A percentile compares a stretch with the other conserved stretches of the same genome.
These are phyloP conservation scores for Megalops cyprinoides DNA, from an alignment of 2,797 vertebrate genomes.

Conservation along the genomic window DNA sequence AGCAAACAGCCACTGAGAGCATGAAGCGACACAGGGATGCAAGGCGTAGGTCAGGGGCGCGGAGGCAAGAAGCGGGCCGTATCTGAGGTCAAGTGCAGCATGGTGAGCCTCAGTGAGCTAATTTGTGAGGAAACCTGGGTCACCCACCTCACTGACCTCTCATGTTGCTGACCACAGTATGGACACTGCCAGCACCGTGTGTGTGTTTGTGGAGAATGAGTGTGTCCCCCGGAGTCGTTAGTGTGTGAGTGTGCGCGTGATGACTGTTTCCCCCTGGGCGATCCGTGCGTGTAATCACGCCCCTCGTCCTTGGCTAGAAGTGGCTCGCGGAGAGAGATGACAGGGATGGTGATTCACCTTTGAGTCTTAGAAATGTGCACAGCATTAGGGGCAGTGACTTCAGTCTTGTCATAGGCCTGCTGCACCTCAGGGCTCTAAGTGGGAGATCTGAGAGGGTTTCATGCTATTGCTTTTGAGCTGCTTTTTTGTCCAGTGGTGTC, in stretches of 20 bases:
- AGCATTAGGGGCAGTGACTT: not conserved
- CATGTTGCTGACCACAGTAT: not conserved
- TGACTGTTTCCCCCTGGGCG: constrained; percentile 29
- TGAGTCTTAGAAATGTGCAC: constrained; percentile 6
- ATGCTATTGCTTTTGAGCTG: not conserved
- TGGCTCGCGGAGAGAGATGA: constrained; percentile 30
- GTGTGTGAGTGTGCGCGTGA: constrained; percentile 12
- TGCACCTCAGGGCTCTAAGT: not conserved
- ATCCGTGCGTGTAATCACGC: constrained; percentile 6
- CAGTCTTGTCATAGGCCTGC: not conserved
- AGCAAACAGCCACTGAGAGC: not conserved
- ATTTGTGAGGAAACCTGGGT: not conserved
- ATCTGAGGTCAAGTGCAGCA: not conserved
- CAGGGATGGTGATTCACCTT: constrained; percentile 34
- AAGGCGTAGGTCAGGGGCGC: not conserved
- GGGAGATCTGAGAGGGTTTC: not conserved
- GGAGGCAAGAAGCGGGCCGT: too few species aligned
- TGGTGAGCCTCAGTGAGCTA: not conserved
- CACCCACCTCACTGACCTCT: not conserved
- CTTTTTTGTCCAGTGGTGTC: not conserved
- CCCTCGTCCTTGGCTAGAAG: constrained; percentile 34
- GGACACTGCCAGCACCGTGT: constrained; percentile 34
- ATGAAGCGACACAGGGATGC: not conserved
- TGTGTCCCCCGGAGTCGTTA: constrained; percentile 4
- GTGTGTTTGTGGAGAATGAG: constrained; percentile 15